Base-by-base conservation (phyloP, 2,888 invertebrate genomes). In the Amblyjoppa proteus region DNA sequence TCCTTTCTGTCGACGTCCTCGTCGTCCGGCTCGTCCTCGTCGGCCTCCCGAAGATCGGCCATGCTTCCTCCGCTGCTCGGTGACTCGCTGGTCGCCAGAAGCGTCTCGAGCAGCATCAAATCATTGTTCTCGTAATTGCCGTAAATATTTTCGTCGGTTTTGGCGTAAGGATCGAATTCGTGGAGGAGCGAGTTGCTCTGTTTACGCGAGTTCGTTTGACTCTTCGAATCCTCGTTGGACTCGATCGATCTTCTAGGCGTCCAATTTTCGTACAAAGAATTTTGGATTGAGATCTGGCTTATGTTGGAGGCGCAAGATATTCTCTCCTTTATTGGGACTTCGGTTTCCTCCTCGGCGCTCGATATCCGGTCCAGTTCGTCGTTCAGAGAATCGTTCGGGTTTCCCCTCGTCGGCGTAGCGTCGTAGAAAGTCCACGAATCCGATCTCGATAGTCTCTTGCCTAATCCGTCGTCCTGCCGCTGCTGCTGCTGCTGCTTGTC, bases 51-150 rank as follows among this genome's bases (percentile, higher is more conserved):
- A 51, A 95, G 94, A 71, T 95, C 95, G 20, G 93, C 91, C 2
- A 92, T 87, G 45, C 93, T 94, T 16, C 93, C 93, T 16, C 94
- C 94, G 5, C 96, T 95, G 66, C 95, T 95, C 6, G 96, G 96
- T 89, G 97, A 96, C 28, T 97, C 96, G 85, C 97, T 97, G 56
- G 96, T 96, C 84, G 96, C 96, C 11, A 97, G 93, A 75, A 97
- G 95, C 73, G 96, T 96, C 91, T 97, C 96, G 34, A 97, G 91
- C 31, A 97, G 91, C 88, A 96, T 93, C 61, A 96, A 91, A 90
- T 96, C 96, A 92, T 96, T 96, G 85, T 96, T 96, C 68, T 93
- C 92, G 41, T 92, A 92, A 80, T 85, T 96, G 90, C 82, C 92
- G 85, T 86, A 94, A 84, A 71, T 92, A 89, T 74, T 93, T 81